A percentile compares a stretch with the other conserved stretches of the same genome.
These are phyloP conservation scores for Pycnomerus fuliginosus DNA, from an alignment of 2,888 invertebrate genomes.

Conservation along the genomic window DNA sequence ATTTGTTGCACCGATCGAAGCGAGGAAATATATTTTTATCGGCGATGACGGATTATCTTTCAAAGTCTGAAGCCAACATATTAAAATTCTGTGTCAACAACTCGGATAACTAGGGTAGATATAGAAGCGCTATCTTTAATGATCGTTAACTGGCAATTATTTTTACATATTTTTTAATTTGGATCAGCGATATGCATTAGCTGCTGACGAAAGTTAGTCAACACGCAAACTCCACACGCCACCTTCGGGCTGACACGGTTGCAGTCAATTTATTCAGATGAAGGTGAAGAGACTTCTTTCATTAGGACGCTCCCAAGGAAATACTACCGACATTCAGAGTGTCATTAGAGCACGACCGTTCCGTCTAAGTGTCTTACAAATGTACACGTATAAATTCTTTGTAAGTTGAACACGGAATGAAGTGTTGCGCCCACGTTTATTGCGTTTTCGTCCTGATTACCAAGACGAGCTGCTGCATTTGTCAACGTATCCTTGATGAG, in stretches of 20 bases:
- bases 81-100: no score
- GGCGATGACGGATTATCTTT: no score
- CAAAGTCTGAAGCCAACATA: no score
- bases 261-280: constrained; percentile 24
- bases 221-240: constrained; percentile 20
- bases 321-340: constrained; percentile 28
- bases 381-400: constrained; percentile 44
- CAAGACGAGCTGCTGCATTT: constrained; percentile 36
- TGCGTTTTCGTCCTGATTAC: constrained; percentile 40
- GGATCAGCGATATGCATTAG: constrained; percentile 13
- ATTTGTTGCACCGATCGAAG: no score
- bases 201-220: constrained; percentile 12
- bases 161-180: constrained; percentile 25
- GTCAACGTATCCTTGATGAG: constrained; percentile 38
- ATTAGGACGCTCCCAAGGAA: constrained; percentile 22
- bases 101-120: no score
- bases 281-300: constrained; percentile 23
- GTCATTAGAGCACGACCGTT: constrained; percentile 39
- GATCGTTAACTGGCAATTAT: constrained; percentile 13
- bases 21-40: no score
- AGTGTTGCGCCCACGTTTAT: constrained; percentile 38
- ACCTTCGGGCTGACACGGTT: constrained; percentile 16
- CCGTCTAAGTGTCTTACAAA: constrained; percentile 40
- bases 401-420: constrained; percentile 39
- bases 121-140: no score